Evolutionary conservation across 2,113 vertebrate species (phyloP), one percentile per base, ranked within the genome.

Genomic region (Maylandia zebra): DNA sequence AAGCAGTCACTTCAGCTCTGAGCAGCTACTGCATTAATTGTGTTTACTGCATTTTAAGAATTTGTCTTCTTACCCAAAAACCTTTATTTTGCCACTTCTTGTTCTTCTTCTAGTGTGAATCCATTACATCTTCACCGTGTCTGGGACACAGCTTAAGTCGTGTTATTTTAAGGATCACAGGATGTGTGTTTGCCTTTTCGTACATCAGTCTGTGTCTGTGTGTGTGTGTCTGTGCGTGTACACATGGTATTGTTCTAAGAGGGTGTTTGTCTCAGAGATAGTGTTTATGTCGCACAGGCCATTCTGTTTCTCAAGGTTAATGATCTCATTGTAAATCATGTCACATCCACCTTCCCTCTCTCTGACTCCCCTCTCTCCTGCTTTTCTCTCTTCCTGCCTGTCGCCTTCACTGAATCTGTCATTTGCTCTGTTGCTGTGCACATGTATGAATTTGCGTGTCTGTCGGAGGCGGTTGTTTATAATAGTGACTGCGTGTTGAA

Each of bases 301-400:
- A 59, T 86, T 90, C 88, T 88, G 69, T 87, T 93, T 91, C 93
- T 94, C 96, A 96, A 97, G 96, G 96, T 96, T 97, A 96, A 96
- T 96, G 95, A 96, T 95, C 94, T 95, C 93, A 95, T 97, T 96
- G 94, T 95, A 95, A 97, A 96, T 92, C 96, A 93, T 90, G 92
- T 94, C 96, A 95, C 95, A 95, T 94, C 88, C 83, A 48, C 88
- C 48, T 56, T 66, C 45, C 43, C 32, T 56, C 30, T 74, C 52
- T 16, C 5, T n/a, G 4, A 10, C 19, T 55, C 13, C 17, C 32
- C 17, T 22, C n/a, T 48, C 48, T 43, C 24, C 82, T 69, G 22
- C 43, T 43, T 43, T 34, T 50, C 59, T 74, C 82, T 32, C 34
- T 41, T 36, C 45, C 83, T 55, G 34, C 78, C 83, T 48, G 52